phyloP scores from a whole-genome alignment of 2,113 vertebrate genomes.

The Chaetorhynchus papuensis region DNA sequence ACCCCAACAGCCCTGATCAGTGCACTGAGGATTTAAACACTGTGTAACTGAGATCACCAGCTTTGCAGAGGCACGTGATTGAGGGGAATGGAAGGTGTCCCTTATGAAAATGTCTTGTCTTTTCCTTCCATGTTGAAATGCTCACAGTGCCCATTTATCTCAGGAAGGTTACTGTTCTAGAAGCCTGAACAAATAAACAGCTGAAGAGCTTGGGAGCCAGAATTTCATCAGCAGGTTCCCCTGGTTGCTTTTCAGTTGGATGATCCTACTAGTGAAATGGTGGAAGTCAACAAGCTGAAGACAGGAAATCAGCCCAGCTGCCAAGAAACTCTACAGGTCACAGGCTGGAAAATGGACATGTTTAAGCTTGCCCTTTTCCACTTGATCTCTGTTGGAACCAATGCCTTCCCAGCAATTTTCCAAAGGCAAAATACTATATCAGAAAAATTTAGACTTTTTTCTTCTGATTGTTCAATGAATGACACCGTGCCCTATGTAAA shows the following conservation, averaged over 20 bases:
- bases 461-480: not conserved
- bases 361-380: not conserved
- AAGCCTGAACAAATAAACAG: not conserved
- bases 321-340: not conserved
- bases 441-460: not conserved
- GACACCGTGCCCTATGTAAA: not conserved
- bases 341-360: not conserved
- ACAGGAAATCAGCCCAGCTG: not conserved
- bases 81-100: not conserved
- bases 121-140: not conserved
- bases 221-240: not conserved
- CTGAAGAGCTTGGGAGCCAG: not conserved
- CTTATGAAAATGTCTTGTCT: not conserved
- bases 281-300: not conserved
- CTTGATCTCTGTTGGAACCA: not conserved
- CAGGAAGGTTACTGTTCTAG: not conserved
- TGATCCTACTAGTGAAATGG: not conserved
- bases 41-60: not conserved
- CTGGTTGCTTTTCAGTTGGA: not conserved
- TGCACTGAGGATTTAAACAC: not conserved
- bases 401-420: not conserved
- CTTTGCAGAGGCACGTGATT: not conserved
- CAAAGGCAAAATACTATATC: not conserved
- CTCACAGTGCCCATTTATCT: not conserved
- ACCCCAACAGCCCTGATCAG: not conserved